Evolutionary conservation across 1,140 invertebrate species (phyloP), one percentile per base, ranked within the genome.

Genomic region (Paracyclopina nana): DNA sequence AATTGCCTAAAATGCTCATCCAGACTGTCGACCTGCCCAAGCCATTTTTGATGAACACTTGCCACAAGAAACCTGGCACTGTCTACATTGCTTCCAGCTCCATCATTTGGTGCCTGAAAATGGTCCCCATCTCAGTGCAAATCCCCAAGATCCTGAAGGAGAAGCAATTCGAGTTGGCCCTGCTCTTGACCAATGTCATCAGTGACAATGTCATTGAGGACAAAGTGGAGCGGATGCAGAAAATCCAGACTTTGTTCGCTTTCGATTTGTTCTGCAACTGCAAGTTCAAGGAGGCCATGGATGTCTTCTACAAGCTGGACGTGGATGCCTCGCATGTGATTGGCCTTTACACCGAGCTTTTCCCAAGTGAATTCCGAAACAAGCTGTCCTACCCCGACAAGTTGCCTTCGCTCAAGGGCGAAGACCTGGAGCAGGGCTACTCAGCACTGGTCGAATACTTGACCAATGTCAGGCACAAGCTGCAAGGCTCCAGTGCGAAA

Each of bases 151-250:
- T 95, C 18, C 63, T 94, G 1, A 75, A 80, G 55, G 76, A 81
- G 56, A 91, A 91, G 65, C 80, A 91, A 59, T 95, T 92, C 70
- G 81, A 91, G 64, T 66, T 95, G 30, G 90, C 90, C n/a, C 69
- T 94, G 18, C 78, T 83, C 63, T 66, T 96, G 51, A 85, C 82
- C n/a, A 85, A 90, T 69, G 70, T 75, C 72, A 55, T 45, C 40
- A 43, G 31, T 54, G n/a, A 77, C 63, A 80, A 87, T 63, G 72
- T 74, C 1, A 71, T 75, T 34, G 76, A 79, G 49, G 82, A 87
- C 53, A 90, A 87, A 63, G 65, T 72, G 16, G 75, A 80, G 58
- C 79, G 79, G 55, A 77, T 82, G 38, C 75, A 80, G 53, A 77
- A 82, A 57, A 95, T 97, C 60, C 80, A 87, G 64, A 87, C 82